Evolutionary conservation across 2,797 vertebrate species (phyloP).

Genomic region (Halcyon badia): DNA sequence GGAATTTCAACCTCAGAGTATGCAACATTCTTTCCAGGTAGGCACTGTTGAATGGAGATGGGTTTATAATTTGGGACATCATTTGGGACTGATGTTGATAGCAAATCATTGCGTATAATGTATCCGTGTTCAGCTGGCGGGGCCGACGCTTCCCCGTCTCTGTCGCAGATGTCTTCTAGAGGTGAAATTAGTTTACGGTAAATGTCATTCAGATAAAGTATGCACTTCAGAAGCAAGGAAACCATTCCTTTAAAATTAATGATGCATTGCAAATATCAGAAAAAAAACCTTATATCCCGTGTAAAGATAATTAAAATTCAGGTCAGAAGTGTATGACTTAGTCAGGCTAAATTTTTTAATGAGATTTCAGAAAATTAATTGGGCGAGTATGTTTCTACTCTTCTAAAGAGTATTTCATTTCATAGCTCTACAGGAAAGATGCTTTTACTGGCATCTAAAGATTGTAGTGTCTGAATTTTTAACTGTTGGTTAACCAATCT

Average conservation of each 20-base stretch:
- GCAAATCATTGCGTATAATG: slow-evolving; percentile 27
- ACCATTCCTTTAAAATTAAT: slow-evolving; percentile 80
- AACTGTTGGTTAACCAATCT: slow-evolving; percentile 55
- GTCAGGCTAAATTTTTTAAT: slow-evolving; percentile 85
- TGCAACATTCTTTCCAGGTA: not conserved
- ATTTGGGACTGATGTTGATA: not conserved
- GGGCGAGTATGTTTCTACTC: slow-evolving; percentile 75
- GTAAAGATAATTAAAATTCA: slow-evolving; percentile 83
- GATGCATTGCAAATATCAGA: slow-evolving; percentile 80
- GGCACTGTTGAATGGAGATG: not conserved
- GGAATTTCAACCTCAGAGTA: slow-evolving; percentile 16
- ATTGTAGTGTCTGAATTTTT: slow-evolving; percentile 55
- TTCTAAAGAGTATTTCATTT: slow-evolving; percentile 54
- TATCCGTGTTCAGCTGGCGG: not conserved
- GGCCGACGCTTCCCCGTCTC: slow-evolving; percentile 27
- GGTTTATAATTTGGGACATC: not conserved
- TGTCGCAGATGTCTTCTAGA: slow-evolving; percentile 72
- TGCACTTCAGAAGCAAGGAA: slow-evolving; percentile 75
- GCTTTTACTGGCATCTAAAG: slow-evolving; percentile 53
- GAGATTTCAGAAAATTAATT: slow-evolving; percentile 86
- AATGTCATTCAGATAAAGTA: slow-evolving; percentile 79
- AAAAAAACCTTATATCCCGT: slow-evolving; percentile 67
- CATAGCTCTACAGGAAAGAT: slow-evolving; percentile 1
- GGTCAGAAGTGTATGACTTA: slow-evolving; percentile 83
- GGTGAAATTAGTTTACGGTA: slow-evolving; percentile 78